These are phyloP conservation scores for Mormyrops attenuatus DNA, from an alignment of 2,797 vertebrate genomes.

Conservation along the genomic window DNA sequence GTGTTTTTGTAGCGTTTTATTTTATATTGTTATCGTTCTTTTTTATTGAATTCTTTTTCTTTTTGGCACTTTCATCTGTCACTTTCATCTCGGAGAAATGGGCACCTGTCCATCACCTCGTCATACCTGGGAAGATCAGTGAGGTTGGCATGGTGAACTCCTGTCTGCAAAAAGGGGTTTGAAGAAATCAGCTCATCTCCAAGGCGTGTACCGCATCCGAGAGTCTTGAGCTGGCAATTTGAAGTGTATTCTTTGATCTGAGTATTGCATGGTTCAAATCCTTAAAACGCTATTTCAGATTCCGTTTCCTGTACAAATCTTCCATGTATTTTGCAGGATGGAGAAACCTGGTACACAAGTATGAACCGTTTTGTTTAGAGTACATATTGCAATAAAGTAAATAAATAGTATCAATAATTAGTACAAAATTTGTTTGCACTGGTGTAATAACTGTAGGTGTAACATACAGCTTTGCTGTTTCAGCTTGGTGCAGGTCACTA, in stretches of 20 bases:
- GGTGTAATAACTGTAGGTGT: not conserved
- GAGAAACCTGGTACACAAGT: not conserved
- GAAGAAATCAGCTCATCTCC: not conserved
- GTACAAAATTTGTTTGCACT: not conserved
- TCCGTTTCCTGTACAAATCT: not conserved
- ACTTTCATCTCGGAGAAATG: not conserved
- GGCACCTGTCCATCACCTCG: not conserved
- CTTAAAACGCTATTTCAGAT: not conserved
- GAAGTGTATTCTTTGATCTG: not conserved
- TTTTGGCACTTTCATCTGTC: not conserved
- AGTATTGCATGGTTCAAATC: not conserved
- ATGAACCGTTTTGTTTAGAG: conserved; percentile 2
- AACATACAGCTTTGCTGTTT: not conserved
- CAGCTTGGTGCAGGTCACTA: not conserved
- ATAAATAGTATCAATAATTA: not conserved
- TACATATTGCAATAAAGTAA: not conserved
- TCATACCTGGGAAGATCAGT: not conserved
- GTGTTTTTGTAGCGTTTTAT: not conserved
- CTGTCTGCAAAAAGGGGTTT: not conserved
- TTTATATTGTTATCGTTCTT: not conserved
- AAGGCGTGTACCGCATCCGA: not conserved
- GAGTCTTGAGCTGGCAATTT: not conserved
- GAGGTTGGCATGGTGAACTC: not conserved
- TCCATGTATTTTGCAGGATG: not conserved
- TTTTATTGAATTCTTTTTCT: not conserved